Evolutionary conservation across 1,140 invertebrate species (phyloP), one percentile per base, ranked within the genome.

Genomic region (Caenorhabditis inopinata): DNA sequence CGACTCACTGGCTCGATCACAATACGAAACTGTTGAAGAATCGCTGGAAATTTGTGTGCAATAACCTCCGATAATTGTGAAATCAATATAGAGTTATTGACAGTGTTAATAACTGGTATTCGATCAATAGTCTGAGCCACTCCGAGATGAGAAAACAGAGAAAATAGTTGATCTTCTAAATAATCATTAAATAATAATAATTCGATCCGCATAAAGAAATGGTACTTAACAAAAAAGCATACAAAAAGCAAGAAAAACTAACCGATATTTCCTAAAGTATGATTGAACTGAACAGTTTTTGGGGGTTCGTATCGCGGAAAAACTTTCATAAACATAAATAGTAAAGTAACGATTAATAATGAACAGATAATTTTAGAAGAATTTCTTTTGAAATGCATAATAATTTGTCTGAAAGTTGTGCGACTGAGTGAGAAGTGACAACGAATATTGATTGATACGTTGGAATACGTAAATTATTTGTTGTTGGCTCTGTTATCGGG

Each of bases 161-260:
- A 68, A 38, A 68, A 68, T 21, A 68, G 12, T 68, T 68, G 58
- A 68, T 68, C 32, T 4, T 32, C 58, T 68, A 12, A 21, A 68
- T 29, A n/a, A n/a, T n/a, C n/a, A n/a, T n/a, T n/a, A n/a, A n/a
- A n/a, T n/a, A n/a, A n/a, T n/a, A n/a, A n/a, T n/a, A n/a, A n/a
- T n/a, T n/a, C n/a, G n/a, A n/a, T n/a, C n/a, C n/a, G n/a, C n/a
- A n/a, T n/a, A n/a, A n/a, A n/a, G n/a, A n/a, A n/a, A n/a, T n/a
- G n/a, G n/a, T n/a, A n/a, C n/a, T n/a, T n/a, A n/a, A n/a, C n/a
- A n/a, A n/a, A n/a, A n/a, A n/a, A n/a, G n/a, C n/a, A n/a, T n/a
- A n/a, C n/a, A n/a, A n/a, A n/a, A n/a, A n/a, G n/a, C n/a, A n/a
- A n/a, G n/a, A 2, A 58, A 5, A 6, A 68, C 58, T 38, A 21